A percentile compares a stretch with the other conserved stretches of the same genome.
These are phyloP conservation scores for Onchidella celtica DNA, from an alignment of 2,888 invertebrate genomes.

Conservation along the genomic window DNA sequence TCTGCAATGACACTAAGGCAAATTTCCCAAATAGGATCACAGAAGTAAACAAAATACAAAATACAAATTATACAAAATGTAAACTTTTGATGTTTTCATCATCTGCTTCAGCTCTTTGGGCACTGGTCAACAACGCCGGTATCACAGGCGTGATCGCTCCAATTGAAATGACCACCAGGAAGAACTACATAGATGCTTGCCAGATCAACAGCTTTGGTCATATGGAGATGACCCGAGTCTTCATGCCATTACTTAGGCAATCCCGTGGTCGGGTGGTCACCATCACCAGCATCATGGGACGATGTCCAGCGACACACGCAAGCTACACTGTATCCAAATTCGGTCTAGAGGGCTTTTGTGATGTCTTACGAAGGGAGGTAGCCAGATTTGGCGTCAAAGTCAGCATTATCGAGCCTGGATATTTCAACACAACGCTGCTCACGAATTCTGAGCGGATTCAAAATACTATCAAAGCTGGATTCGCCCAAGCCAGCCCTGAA, in stretches of 20 bases:
- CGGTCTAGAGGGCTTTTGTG: conserved; percentile 24
- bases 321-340: conserved; percentile 33
- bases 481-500: background rate
- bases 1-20: too few relatives aligned
- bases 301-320: background rate
- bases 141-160: conserved; percentile 6
- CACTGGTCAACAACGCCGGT: conserved; percentile 49
- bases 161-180: conserved; percentile 23
- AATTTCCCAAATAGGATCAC: too few relatives aligned
- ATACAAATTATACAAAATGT: too few relatives aligned
- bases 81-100: too few relatives aligned
- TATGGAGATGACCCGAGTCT: conserved; percentile 34
- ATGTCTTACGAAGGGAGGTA: conserved; percentile 20
- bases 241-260: conserved; percentile 45
- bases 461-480: background rate
- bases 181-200: conserved; percentile 14
- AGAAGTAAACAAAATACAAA: too few relatives aligned
- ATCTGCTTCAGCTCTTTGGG: conserved; percentile 47
- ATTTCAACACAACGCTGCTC: background rate
- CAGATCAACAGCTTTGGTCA: conserved; percentile 40
- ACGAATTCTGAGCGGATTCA: background rate
- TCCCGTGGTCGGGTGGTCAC: conserved; percentile 45
- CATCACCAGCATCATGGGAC: conserved; percentile 40
- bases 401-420: conserved; percentile 28
- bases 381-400: conserved; percentile 25